Conservation (phyloP, 1,140 invertebrate species). For the Achatina immaculata region DNA sequence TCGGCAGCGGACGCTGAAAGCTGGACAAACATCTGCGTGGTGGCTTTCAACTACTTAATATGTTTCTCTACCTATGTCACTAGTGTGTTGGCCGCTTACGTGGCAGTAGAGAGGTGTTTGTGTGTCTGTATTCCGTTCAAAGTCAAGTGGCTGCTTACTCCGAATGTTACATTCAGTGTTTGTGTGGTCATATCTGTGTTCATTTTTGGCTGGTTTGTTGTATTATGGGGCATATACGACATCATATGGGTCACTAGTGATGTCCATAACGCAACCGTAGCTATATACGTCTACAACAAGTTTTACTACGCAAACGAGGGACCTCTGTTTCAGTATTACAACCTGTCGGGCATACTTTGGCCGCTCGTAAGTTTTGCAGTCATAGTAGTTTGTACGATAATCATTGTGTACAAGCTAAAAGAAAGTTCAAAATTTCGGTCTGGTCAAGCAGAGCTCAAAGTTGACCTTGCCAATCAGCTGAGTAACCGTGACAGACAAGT, state of each 20-base stretch:
- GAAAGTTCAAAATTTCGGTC: slow-evolving; percentile 19
- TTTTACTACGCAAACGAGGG: slow-evolving; percentile 22
- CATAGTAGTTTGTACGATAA: background rate
- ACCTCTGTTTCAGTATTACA: slow-evolving; percentile 29
- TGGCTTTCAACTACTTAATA: slow-evolving; percentile 27
- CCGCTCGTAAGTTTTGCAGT: slow-evolving; percentile 7
- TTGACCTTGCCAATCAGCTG: background rate
- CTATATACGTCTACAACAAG: slow-evolving; percentile 17
- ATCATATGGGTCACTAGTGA: slow-evolving; percentile 9
- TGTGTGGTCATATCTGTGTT: slow-evolving; percentile 16
- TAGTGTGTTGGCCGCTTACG: slow-evolving; percentile 27
- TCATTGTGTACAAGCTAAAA: slow-evolving; percentile 26
- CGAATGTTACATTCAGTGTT: slow-evolving; percentile 21
- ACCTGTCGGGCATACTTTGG: slow-evolving; percentile 31
- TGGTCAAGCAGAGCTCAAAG: background rate
- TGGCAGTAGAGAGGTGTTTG: slow-evolving; percentile 32
- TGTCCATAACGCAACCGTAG: slow-evolving; percentile 1
- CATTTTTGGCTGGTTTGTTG: slow-evolving; percentile 27
- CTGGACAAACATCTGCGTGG: slow-evolving; percentile 26
- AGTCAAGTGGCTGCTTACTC: slow-evolving; percentile 25
- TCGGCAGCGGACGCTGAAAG: slow-evolving; percentile 7
- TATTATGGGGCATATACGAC: slow-evolving; percentile 26
- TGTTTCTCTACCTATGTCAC: slow-evolving; percentile 24
- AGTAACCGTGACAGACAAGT: slow-evolving; percentile 18
- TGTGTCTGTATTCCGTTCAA: slow-evolving; percentile 32